These are phyloP conservation scores for Hirtodrosophila cameraria DNA, from an alignment of 2,888 invertebrate species.

Conservation along the genomic window DNA sequence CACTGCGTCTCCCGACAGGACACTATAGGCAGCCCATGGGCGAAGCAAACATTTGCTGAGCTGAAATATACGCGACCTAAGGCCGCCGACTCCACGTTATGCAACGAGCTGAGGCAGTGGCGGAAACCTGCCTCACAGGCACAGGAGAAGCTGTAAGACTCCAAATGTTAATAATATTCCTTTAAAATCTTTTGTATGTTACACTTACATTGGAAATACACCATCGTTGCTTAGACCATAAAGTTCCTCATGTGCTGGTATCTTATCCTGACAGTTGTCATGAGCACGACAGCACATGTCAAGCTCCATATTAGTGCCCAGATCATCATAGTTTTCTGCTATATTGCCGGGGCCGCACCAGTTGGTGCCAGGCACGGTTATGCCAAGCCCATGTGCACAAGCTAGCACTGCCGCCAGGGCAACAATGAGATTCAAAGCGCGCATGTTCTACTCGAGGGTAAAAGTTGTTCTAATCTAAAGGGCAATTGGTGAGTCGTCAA, in stretches of 20 bases:
- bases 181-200: background rate
- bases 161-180: too few relatives aligned
- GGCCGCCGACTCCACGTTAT: constrained; percentile 57
- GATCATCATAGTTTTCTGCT: constrained; percentile 88
- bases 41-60: constrained; percentile 66
- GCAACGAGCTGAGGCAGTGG: constrained; percentile 63
- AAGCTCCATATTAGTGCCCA: constrained; percentile 86
- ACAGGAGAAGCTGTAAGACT: constrained; percentile 67
- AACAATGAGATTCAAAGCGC: background rate
- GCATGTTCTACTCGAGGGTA: constrained; percentile 39
- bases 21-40: constrained; percentile 61
- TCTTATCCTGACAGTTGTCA: constrained; percentile 85
- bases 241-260: constrained; percentile 57
- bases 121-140: constrained; percentile 72
- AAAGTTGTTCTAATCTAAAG: constrained; percentile 42
- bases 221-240: constrained; percentile 52
- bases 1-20: constrained; percentile 62
- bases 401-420: constrained; percentile 24
- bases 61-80: constrained; percentile 76
- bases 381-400: constrained; percentile 23
- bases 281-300: constrained; percentile 94
- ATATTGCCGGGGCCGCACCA: constrained; percentile 96
- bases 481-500: background rate
- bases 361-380: constrained; percentile 89
- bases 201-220: constrained; percentile 67